Evolutionary conservation across 2,113 vertebrate genomes (phyloP).

Genomic region (Pteropus alecto): DNA sequence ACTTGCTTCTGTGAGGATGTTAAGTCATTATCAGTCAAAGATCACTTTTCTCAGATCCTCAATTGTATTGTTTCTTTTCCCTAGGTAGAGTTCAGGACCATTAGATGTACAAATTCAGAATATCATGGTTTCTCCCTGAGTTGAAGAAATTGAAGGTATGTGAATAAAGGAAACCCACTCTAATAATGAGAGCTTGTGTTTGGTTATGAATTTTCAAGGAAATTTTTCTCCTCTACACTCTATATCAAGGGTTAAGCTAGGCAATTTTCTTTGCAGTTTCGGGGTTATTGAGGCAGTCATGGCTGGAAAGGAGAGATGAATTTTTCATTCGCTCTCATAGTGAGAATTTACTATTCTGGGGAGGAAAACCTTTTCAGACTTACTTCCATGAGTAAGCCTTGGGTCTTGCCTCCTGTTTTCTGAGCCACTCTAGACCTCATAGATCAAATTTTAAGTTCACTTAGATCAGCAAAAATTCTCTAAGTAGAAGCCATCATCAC

Average conservation of each 20-base stretch:
- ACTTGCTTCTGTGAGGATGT: neutral
- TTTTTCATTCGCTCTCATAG: neutral
- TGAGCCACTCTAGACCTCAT: too few species aligned
- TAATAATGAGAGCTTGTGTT: neutral
- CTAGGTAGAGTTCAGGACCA: neutral
- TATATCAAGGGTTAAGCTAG: neutral
- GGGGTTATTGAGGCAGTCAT: neutral
- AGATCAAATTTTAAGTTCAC: too few species aligned
- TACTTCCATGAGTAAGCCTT: neutral
- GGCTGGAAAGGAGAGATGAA: neutral
- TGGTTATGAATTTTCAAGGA: neutral
- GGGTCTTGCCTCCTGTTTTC: neutral
- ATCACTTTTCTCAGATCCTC: neutral
- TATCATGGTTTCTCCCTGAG: neutral
- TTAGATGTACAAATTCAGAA: neutral
- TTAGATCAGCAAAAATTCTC: too few species aligned
- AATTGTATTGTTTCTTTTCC: neutral
- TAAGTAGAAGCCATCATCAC: too few species aligned
- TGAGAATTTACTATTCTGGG: neutral
- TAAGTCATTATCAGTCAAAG: neutral
- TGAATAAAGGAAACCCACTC: neutral
- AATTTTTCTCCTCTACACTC: fast-evolving
- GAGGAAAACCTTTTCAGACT: neutral
- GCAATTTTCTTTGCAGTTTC: neutral
- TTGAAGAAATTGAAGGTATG: neutral